A percentile compares a stretch with the other conserved stretches of the same genome.
Conservation (phyloP, 2,113 vertebrate species). For the Alosa alosa region DNA sequence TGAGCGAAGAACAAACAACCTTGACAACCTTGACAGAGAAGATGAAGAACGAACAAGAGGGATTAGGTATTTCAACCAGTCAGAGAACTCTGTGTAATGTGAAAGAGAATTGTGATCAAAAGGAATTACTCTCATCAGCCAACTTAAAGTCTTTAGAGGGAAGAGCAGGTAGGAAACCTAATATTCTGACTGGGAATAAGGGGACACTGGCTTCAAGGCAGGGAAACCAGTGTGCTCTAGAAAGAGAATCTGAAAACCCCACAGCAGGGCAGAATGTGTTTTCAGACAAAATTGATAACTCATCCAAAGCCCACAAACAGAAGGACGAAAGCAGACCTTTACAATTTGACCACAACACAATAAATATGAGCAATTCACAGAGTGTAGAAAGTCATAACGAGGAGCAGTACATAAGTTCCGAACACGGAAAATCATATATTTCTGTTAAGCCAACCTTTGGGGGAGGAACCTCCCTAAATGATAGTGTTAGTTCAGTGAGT, state of each 20-base stretch:
- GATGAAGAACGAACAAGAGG: slow-evolving; percentile 19
- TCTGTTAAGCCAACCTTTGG: not conserved
- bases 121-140: slow-evolving; percentile 32
- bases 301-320: not conserved
- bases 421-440: not conserved
- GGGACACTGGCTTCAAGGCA: not conserved
- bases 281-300: not conserved
- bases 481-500: not conserved
- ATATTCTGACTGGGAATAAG: slow-evolving; percentile 36
- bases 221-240: not conserved
- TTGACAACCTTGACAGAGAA: not conserved
- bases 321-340: not conserved
- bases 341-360: not conserved
- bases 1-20: not conserved
- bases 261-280: not conserved
- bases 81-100: not conserved
- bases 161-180: slow-evolving; percentile 39
- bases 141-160: slow-evolving; percentile 50
- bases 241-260: slow-evolving; percentile 7
- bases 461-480: not conserved
- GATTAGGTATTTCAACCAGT: slow-evolving; percentile 18
- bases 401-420: not conserved
- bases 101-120: not conserved
- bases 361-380: not conserved
- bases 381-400: not conserved